phyloP scores from a whole-genome alignment of 2,113 vertebrate species.

The Protobothrops flavoviridis region DNA sequence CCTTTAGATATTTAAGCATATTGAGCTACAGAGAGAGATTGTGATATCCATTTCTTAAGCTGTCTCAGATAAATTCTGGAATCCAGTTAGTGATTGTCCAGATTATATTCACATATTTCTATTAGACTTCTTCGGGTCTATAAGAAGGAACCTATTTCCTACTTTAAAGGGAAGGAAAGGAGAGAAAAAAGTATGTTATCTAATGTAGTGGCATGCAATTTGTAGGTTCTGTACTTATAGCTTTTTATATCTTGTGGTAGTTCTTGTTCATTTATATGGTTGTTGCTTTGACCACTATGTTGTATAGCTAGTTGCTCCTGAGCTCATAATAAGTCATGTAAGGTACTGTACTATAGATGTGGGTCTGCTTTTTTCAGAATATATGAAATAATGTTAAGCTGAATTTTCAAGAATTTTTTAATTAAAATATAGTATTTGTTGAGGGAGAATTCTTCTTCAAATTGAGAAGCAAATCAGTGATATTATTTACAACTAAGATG shows the following conservation, averaged over 20 bases:
- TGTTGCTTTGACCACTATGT: background rate
- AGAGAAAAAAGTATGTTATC: background rate
- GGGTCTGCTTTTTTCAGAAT: background rate
- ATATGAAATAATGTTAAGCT: background rate
- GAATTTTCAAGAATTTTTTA: background rate
- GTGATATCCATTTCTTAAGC: constrained; percentile 6
- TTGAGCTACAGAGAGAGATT: background rate
- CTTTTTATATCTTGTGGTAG: background rate
- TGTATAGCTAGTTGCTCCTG: background rate
- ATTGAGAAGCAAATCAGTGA: background rate
- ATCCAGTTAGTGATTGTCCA: background rate
- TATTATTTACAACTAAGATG: background rate
- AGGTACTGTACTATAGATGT: background rate
- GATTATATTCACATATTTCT: background rate
- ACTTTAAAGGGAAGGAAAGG: background rate
- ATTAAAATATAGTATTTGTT: background rate
- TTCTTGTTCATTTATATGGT: background rate
- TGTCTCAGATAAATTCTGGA: constrained; percentile 22
- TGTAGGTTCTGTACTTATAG: background rate
- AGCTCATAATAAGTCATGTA: background rate
- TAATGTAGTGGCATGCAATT: background rate
- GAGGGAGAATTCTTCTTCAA: background rate
- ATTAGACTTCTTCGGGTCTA: too few relatives aligned
- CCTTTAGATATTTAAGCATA: constrained; percentile 38
- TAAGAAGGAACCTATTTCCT: background rate